These are phyloP conservation scores for Drosophila arizonae DNA, from an alignment of 1,140 invertebrate genomes.

Conservation along the genomic window DNA sequence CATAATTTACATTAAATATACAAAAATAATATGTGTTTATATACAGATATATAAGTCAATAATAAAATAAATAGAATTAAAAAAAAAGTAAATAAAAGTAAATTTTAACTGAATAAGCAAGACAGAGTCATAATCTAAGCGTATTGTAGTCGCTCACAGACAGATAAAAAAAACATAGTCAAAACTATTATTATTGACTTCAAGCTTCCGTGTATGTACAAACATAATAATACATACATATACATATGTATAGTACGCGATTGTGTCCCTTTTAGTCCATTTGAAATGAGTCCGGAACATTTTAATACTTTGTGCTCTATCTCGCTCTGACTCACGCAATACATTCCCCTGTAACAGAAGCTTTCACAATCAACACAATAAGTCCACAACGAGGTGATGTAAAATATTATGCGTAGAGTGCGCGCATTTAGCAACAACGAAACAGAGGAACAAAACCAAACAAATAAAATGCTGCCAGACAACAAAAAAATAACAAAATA, in stretches of 20 bases:
- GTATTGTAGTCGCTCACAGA: too few species aligned
- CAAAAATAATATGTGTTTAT: too few species aligned
- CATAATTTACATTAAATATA: too few species aligned
- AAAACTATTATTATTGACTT: too few species aligned
- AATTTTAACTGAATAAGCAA: too few species aligned
- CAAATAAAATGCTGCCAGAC: slow-evolving; percentile 46
- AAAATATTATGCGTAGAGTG: slow-evolving; percentile 41
- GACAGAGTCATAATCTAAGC: too few species aligned
- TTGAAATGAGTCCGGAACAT: neutral
- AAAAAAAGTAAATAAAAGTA: too few species aligned
- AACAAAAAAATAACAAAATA: slow-evolving; percentile 1
- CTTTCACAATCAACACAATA: slow-evolving; percentile 15
- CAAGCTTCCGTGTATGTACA: too few species aligned
- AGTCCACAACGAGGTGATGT: slow-evolving; percentile 30
- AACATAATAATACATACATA: too few species aligned
- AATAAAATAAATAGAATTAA: too few species aligned
- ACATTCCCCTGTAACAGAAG: neutral
- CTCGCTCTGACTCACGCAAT: slow-evolving; percentile 14
- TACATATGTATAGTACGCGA: neutral
- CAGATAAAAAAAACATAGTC: too few species aligned
- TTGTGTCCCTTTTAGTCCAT: neutral
- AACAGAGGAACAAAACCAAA: slow-evolving; percentile 38
- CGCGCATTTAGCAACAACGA: slow-evolving; percentile 38
- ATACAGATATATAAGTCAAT: too few species aligned
- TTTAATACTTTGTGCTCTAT: slow-evolving; percentile 6